Conservation (phyloP, 2,113 vertebrate genomes). For the Morone chrysops region DNA sequence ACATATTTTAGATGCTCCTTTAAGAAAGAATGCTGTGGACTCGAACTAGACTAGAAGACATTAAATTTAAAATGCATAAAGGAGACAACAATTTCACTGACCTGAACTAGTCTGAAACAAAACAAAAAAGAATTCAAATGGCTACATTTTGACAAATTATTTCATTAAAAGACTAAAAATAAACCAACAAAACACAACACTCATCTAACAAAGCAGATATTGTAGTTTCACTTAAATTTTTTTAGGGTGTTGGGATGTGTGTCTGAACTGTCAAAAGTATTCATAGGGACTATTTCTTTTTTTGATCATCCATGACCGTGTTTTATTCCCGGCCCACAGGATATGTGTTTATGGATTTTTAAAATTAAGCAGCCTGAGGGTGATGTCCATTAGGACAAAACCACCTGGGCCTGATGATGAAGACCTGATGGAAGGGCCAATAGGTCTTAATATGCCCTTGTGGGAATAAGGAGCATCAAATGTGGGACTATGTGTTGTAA, state of each 20-base stretch:
- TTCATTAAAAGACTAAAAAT: too few relatives aligned
- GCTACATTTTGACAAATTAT: too few relatives aligned
- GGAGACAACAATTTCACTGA: too few relatives aligned
- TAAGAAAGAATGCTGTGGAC: not conserved
- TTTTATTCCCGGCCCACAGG: slow-evolving; percentile 9
- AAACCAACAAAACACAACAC: too few relatives aligned
- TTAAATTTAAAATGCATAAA: too few relatives aligned
- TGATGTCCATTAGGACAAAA: slow-evolving; percentile 28
- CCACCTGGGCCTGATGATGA: slow-evolving; percentile 36
- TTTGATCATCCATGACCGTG: slow-evolving; percentile 7
- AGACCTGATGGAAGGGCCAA: not conserved
- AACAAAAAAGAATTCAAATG: too few relatives aligned
- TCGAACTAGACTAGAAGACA: too few relatives aligned
- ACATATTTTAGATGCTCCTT: not conserved
- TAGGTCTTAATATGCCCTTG: slow-evolving; percentile 5
- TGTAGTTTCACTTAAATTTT: too few relatives aligned
- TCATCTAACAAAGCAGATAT: too few relatives aligned
- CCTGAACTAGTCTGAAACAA: too few relatives aligned
- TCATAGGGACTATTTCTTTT: not conserved
- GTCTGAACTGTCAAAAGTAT: not conserved
- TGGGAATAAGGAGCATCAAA: not conserved
- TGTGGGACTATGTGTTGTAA: slow-evolving; percentile 12
- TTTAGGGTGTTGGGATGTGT: too few relatives aligned
- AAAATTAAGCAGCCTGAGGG: slow-evolving; percentile 12
- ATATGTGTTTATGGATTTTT: slow-evolving; percentile 45